Evolutionary conservation across 2,113 vertebrate genomes (phyloP).

Genomic region (Psettodes erumei): DNA sequence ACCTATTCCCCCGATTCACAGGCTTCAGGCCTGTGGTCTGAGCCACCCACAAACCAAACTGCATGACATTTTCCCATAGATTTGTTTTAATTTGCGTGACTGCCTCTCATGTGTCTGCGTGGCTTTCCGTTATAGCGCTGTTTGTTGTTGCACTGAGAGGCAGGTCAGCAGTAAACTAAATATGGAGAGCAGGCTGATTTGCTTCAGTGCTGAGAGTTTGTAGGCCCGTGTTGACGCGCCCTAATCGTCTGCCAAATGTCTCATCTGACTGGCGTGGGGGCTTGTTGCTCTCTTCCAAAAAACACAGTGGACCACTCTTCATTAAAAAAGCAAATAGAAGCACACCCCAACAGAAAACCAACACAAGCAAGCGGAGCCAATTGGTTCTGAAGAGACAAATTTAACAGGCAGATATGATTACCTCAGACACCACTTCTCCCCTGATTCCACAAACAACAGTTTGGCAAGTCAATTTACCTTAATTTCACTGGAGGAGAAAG

Average conservation of each 20-base stretch:
- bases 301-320: conserved; percentile 50
- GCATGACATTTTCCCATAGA: background rate
- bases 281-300: conserved; percentile 60
- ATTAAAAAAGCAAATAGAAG: conserved; percentile 60
- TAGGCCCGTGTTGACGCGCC: conserved; percentile 63
- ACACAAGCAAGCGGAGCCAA: conserved; percentile 47
- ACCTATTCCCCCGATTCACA: background rate
- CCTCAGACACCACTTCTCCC: conserved; percentile 59
- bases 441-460: conserved; percentile 70
- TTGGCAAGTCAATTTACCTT: conserved; percentile 73
- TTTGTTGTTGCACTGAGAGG: conserved; percentile 51
- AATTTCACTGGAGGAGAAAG: conserved; percentile 71
- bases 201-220: conserved; percentile 53
- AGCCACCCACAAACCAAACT: background rate
- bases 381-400: conserved; percentile 60
- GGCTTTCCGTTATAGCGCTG: conserved; percentile 14
- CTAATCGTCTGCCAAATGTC: conserved; percentile 65
- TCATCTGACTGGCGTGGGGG: conserved; percentile 63
- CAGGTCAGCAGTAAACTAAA: conserved; percentile 64
- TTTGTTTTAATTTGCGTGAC: background rate
- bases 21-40: background rate
- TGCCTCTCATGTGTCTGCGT: background rate
- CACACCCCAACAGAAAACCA: conserved; percentile 53
- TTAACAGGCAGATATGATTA: conserved; percentile 72
- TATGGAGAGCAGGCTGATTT: conserved; percentile 46